Base-by-base conservation (phyloP, 2,797 vertebrate species). In the Cetoscarus ocellatus region DNA sequence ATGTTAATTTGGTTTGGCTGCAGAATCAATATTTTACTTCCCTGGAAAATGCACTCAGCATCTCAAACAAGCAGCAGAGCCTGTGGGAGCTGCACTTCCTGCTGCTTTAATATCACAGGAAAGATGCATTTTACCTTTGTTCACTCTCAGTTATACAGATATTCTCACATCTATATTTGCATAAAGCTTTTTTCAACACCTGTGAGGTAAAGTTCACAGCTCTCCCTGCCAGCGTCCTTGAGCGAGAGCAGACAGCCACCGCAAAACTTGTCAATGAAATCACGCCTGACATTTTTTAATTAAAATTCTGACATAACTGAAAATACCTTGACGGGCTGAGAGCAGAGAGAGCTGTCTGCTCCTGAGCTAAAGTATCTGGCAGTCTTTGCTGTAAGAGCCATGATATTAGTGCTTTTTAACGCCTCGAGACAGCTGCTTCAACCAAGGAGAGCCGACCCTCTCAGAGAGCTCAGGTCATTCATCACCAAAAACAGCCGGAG, bases 261-360 rank as follows among this genome's bases (percentile, higher is more conserved):
- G 1, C 68, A 19, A 54, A 58, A 61, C 66, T 27, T 56, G 85
- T 86, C 85, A 73, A 85, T 83, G 67, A 83, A 87, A 80, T 86
- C 79, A 66, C n/a, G 38, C 47, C 66, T 75, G 79, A 87, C 77
- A 13, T 79, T 84, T 88, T 86, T 86, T 85, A 89, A 92, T 91
- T 88, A 89, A 79, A 87, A 85, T 69, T 71, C 77, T 67, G 73
- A 85, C 75, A 85, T 62, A 80, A 65, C 35, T 47, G 67, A 45
- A 67, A 75, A 83, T 48, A 73, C 75, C 70, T 27, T 73, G 82
- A 79, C 60, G 67, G 68, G 74, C 60, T 40, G 34, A 43, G 55
- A 58, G 60, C 10, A 15, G 61, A 59, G 62, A 61, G 15, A 56
- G 34, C 27, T 17, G 45, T 59, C 70, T 40, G 43, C 38, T 27